Percentiles rank a stretch among this genome's conserved stretches.
These are phyloP conservation scores for Rhagophthalmus giganteus DNA, from an alignment of 2,888 invertebrate genomes.

Conservation along the genomic window DNA sequence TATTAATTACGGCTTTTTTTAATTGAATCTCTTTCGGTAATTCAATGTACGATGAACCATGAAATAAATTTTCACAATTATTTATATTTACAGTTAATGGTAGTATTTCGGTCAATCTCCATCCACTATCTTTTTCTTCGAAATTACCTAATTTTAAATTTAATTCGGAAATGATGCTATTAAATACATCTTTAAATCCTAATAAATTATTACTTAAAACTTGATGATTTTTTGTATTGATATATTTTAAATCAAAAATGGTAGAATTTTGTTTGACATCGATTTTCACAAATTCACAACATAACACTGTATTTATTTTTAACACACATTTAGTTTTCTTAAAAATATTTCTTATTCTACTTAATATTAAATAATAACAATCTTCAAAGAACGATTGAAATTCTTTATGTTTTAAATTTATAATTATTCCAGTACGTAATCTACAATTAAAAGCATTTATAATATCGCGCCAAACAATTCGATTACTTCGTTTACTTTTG, in stretches of 20 bases:
- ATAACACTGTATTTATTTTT: slow-evolving; percentile 2
- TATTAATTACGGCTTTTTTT: slow-evolving; percentile 32
- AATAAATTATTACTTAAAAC: too few relatives aligned
- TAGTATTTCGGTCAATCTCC: too few relatives aligned
- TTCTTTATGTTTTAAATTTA: not conserved
- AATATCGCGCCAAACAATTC: too few relatives aligned
- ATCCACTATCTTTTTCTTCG: too few relatives aligned
- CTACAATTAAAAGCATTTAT: too few relatives aligned
- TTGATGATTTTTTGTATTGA: too few relatives aligned
- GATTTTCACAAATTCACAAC: slow-evolving; percentile 5
- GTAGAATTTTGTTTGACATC: slow-evolving; percentile 4
- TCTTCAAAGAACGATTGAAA: not conserved
- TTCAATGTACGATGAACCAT: slow-evolving; percentile 24
- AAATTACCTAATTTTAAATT: too few relatives aligned
- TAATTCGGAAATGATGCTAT: too few relatives aligned
- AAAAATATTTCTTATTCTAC: not conserved
- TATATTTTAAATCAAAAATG: slow-evolving; percentile 2
- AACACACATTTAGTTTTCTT: not conserved
- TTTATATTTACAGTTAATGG: not conserved
- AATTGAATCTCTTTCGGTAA: slow-evolving; percentile 24
- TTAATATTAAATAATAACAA: not conserved
- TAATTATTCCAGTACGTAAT: too few relatives aligned
- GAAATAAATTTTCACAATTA: not conserved
- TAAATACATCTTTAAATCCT: too few relatives aligned
- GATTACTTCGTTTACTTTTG: too few relatives aligned